A percentile compares a stretch with the other conserved stretches of the same genome.
phyloP scores from a whole-genome alignment of 2,888 invertebrate genomes.

The Drosophila buzzatii region DNA sequence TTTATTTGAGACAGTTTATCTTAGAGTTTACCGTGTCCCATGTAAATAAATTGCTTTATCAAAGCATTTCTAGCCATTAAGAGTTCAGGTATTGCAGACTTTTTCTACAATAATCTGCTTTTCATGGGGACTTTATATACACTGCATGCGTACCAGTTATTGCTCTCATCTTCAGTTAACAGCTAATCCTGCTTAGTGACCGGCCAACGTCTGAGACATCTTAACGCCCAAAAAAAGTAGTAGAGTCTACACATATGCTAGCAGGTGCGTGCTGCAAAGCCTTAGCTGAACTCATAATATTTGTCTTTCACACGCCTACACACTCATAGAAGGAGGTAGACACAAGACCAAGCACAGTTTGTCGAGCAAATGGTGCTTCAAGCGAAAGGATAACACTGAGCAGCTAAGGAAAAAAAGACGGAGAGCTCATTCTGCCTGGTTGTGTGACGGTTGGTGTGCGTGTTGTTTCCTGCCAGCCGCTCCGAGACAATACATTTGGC shows the following conservation, averaged over 20 bases:
- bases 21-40: background rate
- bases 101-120: background rate
- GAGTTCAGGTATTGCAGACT: background rate
- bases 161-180: constrained; percentile 4
- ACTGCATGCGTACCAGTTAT: background rate
- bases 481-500: constrained; percentile 58
- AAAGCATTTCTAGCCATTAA: background rate
- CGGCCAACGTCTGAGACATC: constrained; percentile 32
- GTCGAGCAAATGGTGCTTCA: constrained; percentile 44
- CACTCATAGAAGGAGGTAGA: background rate
- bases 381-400: constrained; percentile 62
- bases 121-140: background rate
- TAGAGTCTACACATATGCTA: constrained; percentile 1
- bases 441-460: constrained; percentile 12
- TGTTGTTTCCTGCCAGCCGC: constrained; percentile 41
- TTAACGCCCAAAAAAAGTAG: background rate
- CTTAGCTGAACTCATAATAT: constrained; percentile 54
- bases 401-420: constrained; percentile 18
- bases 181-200: constrained; percentile 34
- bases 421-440: constrained; percentile 6
- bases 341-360: constrained; percentile 36
- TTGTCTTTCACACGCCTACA: constrained; percentile 35
- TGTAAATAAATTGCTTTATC: background rate
- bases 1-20: background rate
- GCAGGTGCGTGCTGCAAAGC: constrained; percentile 7